Percentiles rank a stretch among this genome's conserved stretches.
Conservation (phyloP, 2,113 vertebrate species). For the Halcyon senegalensis region DNA sequence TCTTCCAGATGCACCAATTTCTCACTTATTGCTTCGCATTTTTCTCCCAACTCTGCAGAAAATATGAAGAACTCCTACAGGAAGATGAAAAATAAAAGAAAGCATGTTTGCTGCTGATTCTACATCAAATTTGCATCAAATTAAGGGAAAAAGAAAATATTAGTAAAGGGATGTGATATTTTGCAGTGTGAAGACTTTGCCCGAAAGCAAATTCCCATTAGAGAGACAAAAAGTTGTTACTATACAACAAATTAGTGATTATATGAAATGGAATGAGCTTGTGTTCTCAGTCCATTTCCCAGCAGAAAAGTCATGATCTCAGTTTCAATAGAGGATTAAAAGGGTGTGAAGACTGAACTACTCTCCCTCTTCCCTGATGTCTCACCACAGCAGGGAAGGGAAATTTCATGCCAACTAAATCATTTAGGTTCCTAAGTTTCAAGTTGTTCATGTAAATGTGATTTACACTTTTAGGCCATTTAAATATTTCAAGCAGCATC, state of each 20-base stretch:
- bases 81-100: slow-evolving; percentile 35
- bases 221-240: not conserved
- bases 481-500: not conserved
- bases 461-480: not conserved
- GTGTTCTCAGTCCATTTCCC: not conserved
- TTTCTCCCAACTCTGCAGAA: slow-evolving; percentile 68
- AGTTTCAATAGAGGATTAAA: slow-evolving; percentile 19
- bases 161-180: not conserved
- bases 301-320: slow-evolving; percentile 24
- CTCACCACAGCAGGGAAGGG: not conserved
- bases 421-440: not conserved
- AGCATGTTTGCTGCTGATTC: not conserved
- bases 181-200: not conserved
- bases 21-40: slow-evolving; percentile 77
- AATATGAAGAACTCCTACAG: slow-evolving; percentile 66
- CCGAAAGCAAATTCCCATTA: slow-evolving; percentile 10
- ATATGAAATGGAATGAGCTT: not conserved
- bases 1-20: slow-evolving; percentile 85
- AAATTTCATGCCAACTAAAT: not conserved
- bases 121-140: slow-evolving; percentile 6
- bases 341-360: not conserved
- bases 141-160: slow-evolving; percentile 7
- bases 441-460: not conserved
- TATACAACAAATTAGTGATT: not conserved
- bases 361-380: not conserved